Percentiles rank a stretch among this genome's conserved stretches.
These are phyloP conservation scores for Neoscelio sp. DNA, from an alignment of 2,888 invertebrate genomes.

Conservation along the genomic window DNA sequence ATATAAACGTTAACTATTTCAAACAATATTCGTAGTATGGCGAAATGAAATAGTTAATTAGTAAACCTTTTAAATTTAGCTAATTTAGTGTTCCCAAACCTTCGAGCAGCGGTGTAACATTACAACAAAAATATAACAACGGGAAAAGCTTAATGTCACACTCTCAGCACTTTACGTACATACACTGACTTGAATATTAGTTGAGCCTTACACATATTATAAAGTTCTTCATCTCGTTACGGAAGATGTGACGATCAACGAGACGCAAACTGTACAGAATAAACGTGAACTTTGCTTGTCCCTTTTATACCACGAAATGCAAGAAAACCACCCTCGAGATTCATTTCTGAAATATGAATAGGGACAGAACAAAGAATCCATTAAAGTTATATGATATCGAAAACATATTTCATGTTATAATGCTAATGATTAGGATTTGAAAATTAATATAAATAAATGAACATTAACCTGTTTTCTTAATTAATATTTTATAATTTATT, in stretches of 20 bases:
- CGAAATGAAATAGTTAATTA: no score
- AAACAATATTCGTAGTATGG: no score
- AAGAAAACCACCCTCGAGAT: conserved; percentile 9
- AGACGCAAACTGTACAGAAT: conserved; percentile 8
- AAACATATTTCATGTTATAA: conserved; percentile 1
- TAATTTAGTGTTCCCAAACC: no score
- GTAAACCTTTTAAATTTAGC: no score
- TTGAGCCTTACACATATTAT: neutral
- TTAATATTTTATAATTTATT: neutral
- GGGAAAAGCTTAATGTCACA: no score
- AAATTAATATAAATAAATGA: neutral
- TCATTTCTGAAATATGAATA: conserved; percentile 10
- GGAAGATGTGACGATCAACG: conserved; percentile 6
- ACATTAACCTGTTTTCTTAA: no score
- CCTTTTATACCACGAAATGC: conserved; percentile 13
- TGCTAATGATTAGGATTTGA: neutral
- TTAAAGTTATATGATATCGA: conserved; percentile 7
- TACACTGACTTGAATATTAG: neutral
- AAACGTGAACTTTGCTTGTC: neutral
- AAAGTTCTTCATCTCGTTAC: conserved; percentile 1
- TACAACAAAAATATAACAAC: no score
- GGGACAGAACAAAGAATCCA: conserved; percentile 8
- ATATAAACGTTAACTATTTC: no score
- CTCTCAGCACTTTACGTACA: no score
- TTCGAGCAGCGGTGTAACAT: no score